Base-by-base conservation (phyloP, 2,113 vertebrate species). In the Pitta sordida region DNA sequence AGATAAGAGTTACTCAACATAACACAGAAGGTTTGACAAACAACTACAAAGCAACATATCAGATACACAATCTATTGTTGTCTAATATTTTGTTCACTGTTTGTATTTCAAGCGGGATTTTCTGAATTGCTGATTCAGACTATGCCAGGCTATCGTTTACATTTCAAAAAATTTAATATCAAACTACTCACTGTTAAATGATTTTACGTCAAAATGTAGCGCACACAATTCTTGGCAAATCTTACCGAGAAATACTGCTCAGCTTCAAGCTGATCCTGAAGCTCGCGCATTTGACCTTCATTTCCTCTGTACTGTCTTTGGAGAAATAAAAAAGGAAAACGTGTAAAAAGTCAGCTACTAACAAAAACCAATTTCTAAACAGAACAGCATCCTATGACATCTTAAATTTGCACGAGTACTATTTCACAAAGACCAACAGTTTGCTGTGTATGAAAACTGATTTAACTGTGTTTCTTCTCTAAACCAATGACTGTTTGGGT, bases 161-260 rank as follows among this genome's bases (percentile, higher is more conserved):
- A 51, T 62, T 77, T 48, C 0, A 27, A 18, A 26, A 37, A 11
- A 1, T 27, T 27, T 52, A 48, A 18, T 19, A 30, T 18, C 46
- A 53, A 60, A 48, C 13, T 67, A 39, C 8, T 46, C 11, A 51
- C 9, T n/a, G 22, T 51, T 67, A 36, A 90, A 36, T 43, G 12
- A 70, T 44, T 78, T 70, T 8, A 52, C 13, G 12, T 55, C 29
- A 82, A 83, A 74, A 71, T 3, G 5, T 17, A 71, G 21, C 36
- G 62, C 6, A 15, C 10, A 10, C 13, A 62, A 67, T 41, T 58
- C 46, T 67, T 56, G 17, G 17, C 8, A 79, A 79, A 56, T 96
- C 98, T 99, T 97, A 99, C 99, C 93, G 99, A 99, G 97, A 99
- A 99, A 98, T 99, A 99, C 88, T 99, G 99, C 96, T 99, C 99